Evolutionary conservation across 2,113 vertebrate species (phyloP).

Genomic region (Tinamus guttatus): DNA sequence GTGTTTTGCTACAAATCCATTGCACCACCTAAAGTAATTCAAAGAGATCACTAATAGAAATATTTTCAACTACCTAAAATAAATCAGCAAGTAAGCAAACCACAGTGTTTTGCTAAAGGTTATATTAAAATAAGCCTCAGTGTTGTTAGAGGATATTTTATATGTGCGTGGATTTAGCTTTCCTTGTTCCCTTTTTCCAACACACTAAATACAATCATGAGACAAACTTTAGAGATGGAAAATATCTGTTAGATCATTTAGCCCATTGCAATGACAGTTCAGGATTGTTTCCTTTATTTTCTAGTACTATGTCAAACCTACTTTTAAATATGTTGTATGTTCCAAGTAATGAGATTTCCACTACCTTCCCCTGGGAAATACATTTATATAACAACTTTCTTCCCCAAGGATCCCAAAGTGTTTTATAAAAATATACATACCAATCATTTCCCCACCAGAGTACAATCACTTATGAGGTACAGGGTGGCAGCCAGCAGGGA

Average conservation of each 20-base stretch:
- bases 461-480: constrained; percentile 63
- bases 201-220: constrained; percentile 53
- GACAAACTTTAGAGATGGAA: constrained; percentile 50
- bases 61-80: constrained; percentile 67
- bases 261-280: constrained; percentile 45
- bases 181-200: constrained; percentile 51
- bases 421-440: constrained; percentile 75
- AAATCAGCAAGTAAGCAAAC: constrained; percentile 72
- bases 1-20: constrained; percentile 78
- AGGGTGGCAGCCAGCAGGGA: constrained; percentile 64
- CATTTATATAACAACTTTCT: constrained; percentile 74
- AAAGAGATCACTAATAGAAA: constrained; percentile 76
- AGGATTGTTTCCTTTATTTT: constrained; percentile 67
- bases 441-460: constrained; percentile 66
- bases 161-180: constrained; percentile 14
- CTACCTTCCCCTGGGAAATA: constrained; percentile 69
- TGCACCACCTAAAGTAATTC: constrained; percentile 72
- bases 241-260: constrained; percentile 68
- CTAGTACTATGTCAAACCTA: constrained; percentile 66
- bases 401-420: constrained; percentile 67
- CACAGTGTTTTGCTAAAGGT: constrained; percentile 68
- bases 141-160: constrained; percentile 52
- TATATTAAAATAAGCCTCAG: constrained; percentile 61
- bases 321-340: constrained; percentile 70
- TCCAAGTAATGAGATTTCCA: constrained; percentile 75